phyloP scores from a whole-genome alignment of 1,140 invertebrate genomes.

The Archegozetes longisetosus region DNA sequence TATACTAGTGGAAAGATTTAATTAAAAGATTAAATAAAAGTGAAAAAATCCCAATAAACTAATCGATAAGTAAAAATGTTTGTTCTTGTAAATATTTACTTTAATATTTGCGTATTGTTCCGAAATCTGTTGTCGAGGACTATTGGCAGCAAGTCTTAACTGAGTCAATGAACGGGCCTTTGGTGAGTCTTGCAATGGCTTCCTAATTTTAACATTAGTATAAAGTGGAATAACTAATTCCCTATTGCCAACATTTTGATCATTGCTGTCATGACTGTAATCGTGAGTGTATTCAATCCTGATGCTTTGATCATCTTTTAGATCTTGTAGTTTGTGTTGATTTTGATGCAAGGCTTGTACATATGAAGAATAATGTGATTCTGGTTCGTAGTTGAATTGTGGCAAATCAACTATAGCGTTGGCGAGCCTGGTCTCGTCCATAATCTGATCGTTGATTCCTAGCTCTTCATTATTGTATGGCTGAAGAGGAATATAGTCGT shows the following conservation, averaged over 20 bases:
- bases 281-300: background rate
- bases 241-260: background rate
- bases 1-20: no score
- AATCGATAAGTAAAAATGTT: no score
- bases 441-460: background rate
- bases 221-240: no score
- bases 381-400: background rate
- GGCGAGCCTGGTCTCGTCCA: background rate
- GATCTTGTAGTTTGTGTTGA: background rate
- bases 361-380: background rate
- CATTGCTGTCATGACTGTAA: background rate
- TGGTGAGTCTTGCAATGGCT: background rate
- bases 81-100: no score
- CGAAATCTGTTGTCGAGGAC: no score
- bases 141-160: background rate
- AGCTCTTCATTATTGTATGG: background rate
- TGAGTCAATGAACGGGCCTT: background rate
- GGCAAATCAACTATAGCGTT: background rate
- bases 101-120: no score
- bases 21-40: no score
- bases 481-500: background rate
- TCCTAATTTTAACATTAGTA: background rate
- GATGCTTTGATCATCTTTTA: background rate
- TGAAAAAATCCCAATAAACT: no score
- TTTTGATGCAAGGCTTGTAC: background rate